These are phyloP conservation scores for Valencia hispanica DNA, from an alignment of 2,797 vertebrate species.

Conservation along the genomic window DNA sequence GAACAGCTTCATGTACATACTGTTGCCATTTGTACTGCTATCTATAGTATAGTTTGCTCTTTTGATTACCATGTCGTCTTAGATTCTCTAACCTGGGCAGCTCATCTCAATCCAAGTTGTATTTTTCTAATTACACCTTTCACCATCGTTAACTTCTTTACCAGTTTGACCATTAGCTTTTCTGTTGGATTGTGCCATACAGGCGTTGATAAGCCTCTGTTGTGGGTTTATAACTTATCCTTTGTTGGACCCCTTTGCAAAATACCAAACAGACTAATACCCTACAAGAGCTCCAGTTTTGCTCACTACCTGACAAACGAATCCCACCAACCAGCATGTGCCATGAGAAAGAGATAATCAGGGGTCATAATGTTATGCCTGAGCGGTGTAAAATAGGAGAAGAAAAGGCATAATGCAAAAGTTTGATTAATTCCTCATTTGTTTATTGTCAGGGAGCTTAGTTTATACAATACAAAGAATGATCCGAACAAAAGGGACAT, in stretches of 20 bases:
- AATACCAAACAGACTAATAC: neutral
- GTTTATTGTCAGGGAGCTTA: conserved; percentile 85
- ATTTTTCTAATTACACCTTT: neutral
- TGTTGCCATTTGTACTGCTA: neutral
- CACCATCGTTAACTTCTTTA: neutral
- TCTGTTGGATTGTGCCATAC: neutral
- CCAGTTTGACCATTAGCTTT: neutral
- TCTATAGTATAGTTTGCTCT: neutral
- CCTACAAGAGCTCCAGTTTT: neutral
- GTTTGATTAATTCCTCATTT: conserved; percentile 50
- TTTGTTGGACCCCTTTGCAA: neutral
- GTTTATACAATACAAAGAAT: conserved; percentile 83
- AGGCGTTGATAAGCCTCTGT: neutral
- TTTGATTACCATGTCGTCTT: neutral
- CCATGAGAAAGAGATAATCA: neutral
- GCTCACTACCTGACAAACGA: neutral
- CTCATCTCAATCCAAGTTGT: no score
- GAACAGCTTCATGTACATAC: no score
- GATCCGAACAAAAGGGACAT: conserved; percentile 74
- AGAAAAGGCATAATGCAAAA: conserved; percentile 15
- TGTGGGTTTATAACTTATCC: neutral
- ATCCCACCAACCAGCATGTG: neutral
- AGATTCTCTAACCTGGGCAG: no score
- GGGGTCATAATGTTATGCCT: neutral
- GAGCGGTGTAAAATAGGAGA: neutral